Base-by-base conservation (phyloP, 2,797 vertebrate genomes). In the Pseudocheirus occidentalis region DNA sequence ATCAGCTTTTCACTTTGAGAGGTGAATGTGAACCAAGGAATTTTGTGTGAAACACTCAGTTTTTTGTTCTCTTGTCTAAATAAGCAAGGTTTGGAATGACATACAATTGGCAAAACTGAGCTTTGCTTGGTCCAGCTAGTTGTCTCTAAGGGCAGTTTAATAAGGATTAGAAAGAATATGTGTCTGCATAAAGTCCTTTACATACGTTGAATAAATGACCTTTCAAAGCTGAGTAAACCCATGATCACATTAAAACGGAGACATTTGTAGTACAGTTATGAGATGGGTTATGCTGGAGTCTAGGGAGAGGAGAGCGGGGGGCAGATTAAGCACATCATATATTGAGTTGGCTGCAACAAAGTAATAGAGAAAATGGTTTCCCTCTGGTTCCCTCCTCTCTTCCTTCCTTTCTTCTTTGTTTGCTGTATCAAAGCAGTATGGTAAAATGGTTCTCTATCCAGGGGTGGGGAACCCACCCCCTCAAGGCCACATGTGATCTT, bases 1-100 rank as follows among this genome's bases (percentile, higher is more conserved):
- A 29, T 28, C 91, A n/a, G 1, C 52, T 93, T 96, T 95, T 91
- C 93, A 40, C 66, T 40, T 92, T 1, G 46, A 58, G 4, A 95
- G 87, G 92, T 59, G 73, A 93, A 4, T 24, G 14, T 31, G 50
- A 6, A 81, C n/a, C n/a, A 40, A 40, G 89, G n/a, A 52, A 24
- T 12, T 54, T 54, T 24, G 12, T 81, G 90, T 94, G 90, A 5
- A 73, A 57, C 66, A 81, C 55, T 92, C 50, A 28, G n/a, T 90
- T n/a, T 55, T n/a, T 54, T 57, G 7, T 14, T 92, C 1, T 92
- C 5, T 90, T 14, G 54, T 90, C 16, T 95, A 21, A 93, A 31
- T 3, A 28, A 73, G 89, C 28, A 52, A 28, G 3, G 18, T 50
- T 81, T 6, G 40, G 81, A 29, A 56, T 6, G 66, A 40, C n/a